Conservation (phyloP, 2,113 vertebrate genomes). For the Ariopsis seemanni region DNA sequence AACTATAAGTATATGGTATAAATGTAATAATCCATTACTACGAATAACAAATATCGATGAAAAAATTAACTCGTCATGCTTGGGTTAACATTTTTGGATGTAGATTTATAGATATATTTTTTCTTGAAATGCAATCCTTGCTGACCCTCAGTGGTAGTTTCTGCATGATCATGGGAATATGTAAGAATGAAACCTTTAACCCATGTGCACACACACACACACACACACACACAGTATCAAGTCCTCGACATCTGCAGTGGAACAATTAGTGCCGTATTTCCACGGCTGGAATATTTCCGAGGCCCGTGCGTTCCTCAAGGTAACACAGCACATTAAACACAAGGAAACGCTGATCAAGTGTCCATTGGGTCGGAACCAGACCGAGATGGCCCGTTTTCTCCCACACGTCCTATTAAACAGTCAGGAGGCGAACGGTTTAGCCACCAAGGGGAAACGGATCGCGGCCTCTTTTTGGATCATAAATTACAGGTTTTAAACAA, state of each 20-base stretch:
- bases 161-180: neutral
- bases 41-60: neutral
- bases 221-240: constrained; percentile 11
- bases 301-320: constrained; percentile 42
- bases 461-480: constrained; percentile 52
- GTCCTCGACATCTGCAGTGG: constrained; percentile 25
- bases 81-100: no score
- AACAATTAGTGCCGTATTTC: constrained; percentile 46
- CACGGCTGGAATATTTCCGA: constrained; percentile 43
- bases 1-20: neutral
- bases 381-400: constrained; percentile 48
- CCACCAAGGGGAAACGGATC: constrained; percentile 57
- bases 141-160: neutral
- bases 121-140: neutral
- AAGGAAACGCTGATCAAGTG: constrained; percentile 50
- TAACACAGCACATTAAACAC: constrained; percentile 49
- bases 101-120: no score
- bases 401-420: constrained; percentile 56
- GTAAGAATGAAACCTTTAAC: neutral
- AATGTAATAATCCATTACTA: neutral
- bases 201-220: constrained; percentile 1
- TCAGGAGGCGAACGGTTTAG: constrained; percentile 44
- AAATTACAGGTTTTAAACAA: constrained; percentile 62
- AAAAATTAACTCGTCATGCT: neutral
- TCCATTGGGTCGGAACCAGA: constrained; percentile 58